A percentile compares a stretch with the other conserved stretches of the same genome.
phyloP scores from a whole-genome alignment of 2,888 invertebrate species.

The Pyrgus malvae region DNA sequence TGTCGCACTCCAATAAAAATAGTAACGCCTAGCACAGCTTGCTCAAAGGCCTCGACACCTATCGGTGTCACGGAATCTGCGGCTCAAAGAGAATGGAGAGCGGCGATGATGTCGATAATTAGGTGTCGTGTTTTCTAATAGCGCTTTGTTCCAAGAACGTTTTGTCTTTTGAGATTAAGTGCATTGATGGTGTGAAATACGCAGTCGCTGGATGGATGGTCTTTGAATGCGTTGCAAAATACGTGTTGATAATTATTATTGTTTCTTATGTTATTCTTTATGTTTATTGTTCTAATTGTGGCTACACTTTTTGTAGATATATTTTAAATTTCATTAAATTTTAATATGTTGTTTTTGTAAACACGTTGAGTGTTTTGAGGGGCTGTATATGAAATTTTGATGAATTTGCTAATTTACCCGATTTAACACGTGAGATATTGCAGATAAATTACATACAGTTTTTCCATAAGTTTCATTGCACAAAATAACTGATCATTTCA shows the following conservation, averaged over 20 bases:
- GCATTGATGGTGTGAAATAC: constrained; percentile 15
- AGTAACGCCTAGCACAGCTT: constrained; percentile 15
- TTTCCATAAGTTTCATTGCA: too few species aligned
- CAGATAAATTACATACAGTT: too few species aligned
- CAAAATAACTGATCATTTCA: too few species aligned
- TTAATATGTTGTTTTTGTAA: too few species aligned
- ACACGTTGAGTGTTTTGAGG: too few species aligned
- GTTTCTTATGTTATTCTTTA: not conserved
- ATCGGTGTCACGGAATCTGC: constrained; percentile 26
- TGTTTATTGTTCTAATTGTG: not conserved
- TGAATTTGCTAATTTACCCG: too few species aligned
- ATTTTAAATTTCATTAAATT: too few species aligned
- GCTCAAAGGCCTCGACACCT: constrained; percentile 19
- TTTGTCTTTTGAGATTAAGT: constrained; percentile 22
- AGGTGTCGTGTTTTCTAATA: constrained; percentile 28
- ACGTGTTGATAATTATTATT: not conserved
- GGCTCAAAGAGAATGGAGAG: constrained; percentile 15
- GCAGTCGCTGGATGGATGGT: not conserved
- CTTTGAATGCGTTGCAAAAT: not conserved
- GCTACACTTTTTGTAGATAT: too few species aligned
- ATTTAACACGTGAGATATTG: too few species aligned
- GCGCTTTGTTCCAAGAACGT: constrained; percentile 19
- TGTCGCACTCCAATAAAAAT: constrained; percentile 6
- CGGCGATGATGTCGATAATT: constrained; percentile 25
- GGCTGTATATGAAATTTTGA: too few species aligned